A percentile compares a stretch with the other conserved stretches of the same genome.
These are phyloP conservation scores for Calvadosia cruxmelitensis DNA, from an alignment of 30 jellyfish, hydroid and myxozoan species.

Conservation along the genomic window DNA sequence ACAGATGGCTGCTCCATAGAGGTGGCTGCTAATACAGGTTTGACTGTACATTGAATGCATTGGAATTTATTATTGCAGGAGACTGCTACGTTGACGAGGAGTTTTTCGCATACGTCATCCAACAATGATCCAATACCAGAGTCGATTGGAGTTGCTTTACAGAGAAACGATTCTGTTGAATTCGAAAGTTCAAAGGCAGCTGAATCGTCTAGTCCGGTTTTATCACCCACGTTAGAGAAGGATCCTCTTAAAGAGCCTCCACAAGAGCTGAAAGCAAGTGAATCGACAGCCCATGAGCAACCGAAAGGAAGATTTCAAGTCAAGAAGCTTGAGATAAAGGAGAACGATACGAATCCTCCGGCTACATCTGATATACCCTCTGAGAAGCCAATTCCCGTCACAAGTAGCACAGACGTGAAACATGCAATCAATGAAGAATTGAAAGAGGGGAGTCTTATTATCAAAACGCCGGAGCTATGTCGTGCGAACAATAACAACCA, in stretches of 20 bases:
- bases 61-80: background rate
- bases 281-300: background rate
- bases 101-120: background rate
- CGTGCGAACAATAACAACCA: background rate
- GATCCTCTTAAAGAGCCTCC: background rate
- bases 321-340: conserved; percentile 5
- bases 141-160: too few relatives aligned
- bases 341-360: background rate
- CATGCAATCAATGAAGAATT: background rate
- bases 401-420: background rate
- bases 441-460: background rate
- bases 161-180: too few relatives aligned
- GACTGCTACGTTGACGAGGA: background rate
- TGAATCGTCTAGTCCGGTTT: background rate
- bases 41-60: too few relatives aligned
- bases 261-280: background rate
- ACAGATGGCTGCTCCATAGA: too few relatives aligned
- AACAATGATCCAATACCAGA: background rate
- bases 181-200: background rate
- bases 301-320: conserved; percentile 29
- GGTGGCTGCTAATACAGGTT: too few relatives aligned
- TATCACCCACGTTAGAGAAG: background rate
- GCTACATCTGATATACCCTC: background rate
- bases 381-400: background rate
- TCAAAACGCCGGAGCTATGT: background rate